phyloP scores from a whole-genome alignment of 2,113 vertebrate genomes.

The Platysteira castanea region DNA sequence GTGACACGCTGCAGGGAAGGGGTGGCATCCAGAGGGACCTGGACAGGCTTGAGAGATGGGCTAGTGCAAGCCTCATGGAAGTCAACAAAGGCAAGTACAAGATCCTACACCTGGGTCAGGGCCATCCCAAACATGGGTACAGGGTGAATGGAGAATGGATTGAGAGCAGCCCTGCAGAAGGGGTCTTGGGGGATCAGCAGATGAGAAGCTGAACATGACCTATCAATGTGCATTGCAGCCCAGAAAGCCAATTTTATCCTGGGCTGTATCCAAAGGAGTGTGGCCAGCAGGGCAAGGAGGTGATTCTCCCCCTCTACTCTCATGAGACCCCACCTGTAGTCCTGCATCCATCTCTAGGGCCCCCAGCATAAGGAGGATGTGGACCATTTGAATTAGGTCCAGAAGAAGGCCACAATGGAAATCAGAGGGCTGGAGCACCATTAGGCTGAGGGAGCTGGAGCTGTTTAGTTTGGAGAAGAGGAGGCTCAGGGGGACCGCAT shows the following conservation, averaged over 20 bases:
- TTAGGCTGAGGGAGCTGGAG: neutral
- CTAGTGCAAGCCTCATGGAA: neutral
- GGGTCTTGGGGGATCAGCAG: neutral
- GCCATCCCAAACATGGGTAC: neutral
- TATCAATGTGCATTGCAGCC: neutral
- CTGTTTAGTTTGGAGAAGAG: neutral
- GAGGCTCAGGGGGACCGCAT: neutral
- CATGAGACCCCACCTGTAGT: neutral
- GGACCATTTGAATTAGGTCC: neutral
- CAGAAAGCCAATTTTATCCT: neutral
- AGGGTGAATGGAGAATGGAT: neutral
- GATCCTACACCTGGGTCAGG: rapidly evolving
- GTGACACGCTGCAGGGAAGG: rapidly evolving
- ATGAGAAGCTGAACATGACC: neutral
- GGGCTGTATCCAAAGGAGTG: neutral
- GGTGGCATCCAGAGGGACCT: neutral
- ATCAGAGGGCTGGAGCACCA: neutral
- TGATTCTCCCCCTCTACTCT: neutral
- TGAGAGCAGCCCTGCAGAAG: neutral
- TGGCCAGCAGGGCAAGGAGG: neutral
- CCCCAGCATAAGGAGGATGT: neutral
- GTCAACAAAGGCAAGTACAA: rapidly evolving
- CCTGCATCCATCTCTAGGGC: neutral
- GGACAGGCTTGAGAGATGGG: neutral
- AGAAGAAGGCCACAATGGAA: neutral